phyloP scores from a whole-genome alignment of 2,113 vertebrate genomes.

The Psittacara wagleri region DNA sequence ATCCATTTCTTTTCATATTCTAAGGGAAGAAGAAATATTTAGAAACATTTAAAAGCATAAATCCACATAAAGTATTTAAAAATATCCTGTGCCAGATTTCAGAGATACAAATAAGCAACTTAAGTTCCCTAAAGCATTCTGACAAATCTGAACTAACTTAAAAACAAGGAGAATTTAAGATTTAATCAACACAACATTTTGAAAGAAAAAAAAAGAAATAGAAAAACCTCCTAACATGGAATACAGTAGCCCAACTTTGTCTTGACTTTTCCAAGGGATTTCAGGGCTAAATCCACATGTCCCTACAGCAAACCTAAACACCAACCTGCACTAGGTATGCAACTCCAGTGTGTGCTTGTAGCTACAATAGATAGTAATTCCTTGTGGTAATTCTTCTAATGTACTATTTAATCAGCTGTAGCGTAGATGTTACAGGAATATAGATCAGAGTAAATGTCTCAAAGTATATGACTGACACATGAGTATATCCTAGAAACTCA shows the following conservation, averaged over 20 bases:
- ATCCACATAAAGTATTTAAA: background rate
- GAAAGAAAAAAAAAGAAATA: background rate
- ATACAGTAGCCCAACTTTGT: background rate
- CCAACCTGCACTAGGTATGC: background rate
- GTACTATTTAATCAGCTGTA: accelerated
- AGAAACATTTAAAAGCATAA: background rate
- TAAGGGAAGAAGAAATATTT: background rate
- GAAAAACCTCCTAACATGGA: background rate
- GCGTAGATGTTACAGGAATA: background rate
- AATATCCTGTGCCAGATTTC: background rate
- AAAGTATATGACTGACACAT: background rate
- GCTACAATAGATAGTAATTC: background rate
- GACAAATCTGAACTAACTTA: background rate
- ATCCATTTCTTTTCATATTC: background rate
- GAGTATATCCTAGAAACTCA: background rate
- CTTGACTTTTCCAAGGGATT: background rate
- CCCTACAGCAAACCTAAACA: background rate
- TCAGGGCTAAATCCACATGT: background rate
- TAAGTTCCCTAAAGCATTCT: background rate
- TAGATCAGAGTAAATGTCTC: background rate
- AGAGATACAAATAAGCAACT: background rate
- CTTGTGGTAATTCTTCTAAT: background rate
- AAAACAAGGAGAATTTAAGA: background rate
- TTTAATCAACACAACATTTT: background rate
- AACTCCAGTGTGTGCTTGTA: accelerated